Percentiles rank a stretch among this genome's conserved stretches.
Conservation (phyloP, 2,797 vertebrate genomes). For the Chiloscyllium punctatum region DNA sequence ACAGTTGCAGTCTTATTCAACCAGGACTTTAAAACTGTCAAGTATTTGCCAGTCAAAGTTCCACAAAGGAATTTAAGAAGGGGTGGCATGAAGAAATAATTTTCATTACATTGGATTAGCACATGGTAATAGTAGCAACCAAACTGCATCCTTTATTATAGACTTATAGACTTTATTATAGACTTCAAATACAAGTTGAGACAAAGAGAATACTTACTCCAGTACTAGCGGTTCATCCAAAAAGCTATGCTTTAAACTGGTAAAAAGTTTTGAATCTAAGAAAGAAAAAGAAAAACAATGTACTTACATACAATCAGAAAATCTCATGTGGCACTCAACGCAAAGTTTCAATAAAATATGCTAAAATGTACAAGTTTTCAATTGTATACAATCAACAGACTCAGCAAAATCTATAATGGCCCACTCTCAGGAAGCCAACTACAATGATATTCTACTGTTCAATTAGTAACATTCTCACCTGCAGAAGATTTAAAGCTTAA, state of each 20-base stretch:
- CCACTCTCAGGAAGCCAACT: not conserved
- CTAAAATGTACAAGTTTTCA: not conserved
- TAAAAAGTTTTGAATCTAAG: conserved; percentile 63
- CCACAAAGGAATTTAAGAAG: not conserved
- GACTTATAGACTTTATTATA: not conserved
- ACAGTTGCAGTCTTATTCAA: not conserved
- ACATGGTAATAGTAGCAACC: not conserved
- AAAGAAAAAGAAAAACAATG: conserved; percentile 45
- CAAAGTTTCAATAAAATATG: not conserved
- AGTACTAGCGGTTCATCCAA: conserved; percentile 85
- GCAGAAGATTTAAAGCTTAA: not conserved
- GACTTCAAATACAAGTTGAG: not conserved
- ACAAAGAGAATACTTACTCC: conserved; percentile 77
- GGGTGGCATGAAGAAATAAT: not conserved
- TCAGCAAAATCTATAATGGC: not conserved
- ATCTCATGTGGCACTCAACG: not conserved
- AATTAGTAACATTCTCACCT: not conserved
- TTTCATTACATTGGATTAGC: not conserved
- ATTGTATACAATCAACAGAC: not conserved
- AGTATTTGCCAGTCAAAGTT: not conserved
- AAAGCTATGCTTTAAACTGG: conserved; percentile 71
- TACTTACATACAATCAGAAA: conserved; percentile 39
- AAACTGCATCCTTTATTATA: not conserved
- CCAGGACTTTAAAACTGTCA: not conserved
- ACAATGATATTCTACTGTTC: not conserved